A percentile compares a stretch with the other conserved stretches of the same genome.
Evolutionary conservation across 1,140 invertebrate species (phyloP).

Genomic region (Microplitis demolitor): DNA sequence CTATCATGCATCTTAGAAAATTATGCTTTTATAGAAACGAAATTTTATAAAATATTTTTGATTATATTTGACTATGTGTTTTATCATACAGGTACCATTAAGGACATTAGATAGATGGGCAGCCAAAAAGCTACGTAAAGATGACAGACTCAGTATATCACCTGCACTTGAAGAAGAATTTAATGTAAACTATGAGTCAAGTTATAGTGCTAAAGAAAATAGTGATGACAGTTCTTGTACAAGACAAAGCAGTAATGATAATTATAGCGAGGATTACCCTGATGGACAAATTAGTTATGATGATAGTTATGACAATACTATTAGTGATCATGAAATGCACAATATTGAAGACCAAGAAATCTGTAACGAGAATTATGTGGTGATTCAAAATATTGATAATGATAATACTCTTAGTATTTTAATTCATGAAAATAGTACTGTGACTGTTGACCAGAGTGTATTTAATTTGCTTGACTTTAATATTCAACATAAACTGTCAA

Average conservation of each 20-base stretch:
- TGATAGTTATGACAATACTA: conserved; percentile 5
- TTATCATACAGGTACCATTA: conserved; percentile 6
- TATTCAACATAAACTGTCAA: conserved; percentile 11
- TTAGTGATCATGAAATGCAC: neutral
- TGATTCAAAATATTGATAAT: neutral
- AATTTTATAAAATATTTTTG: too few species aligned
- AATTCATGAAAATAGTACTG: conserved; percentile 10
- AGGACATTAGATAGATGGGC: conserved; percentile 10
- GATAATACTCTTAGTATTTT: neutral
- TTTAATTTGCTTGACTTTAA: conserved; percentile 12
- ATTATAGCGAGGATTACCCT: neutral
- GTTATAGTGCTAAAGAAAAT: neutral
- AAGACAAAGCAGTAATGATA: neutral
- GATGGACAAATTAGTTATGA: neutral
- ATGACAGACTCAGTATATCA: neutral
- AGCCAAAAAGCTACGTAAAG: neutral
- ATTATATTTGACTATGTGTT: too few species aligned
- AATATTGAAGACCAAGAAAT: neutral
- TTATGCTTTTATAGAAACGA: too few species aligned
- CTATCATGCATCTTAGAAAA: too few species aligned
- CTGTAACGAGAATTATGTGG: conserved; percentile 7
- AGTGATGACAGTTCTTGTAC: neutral
- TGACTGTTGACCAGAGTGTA: conserved; percentile 8
- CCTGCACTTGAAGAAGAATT: neutral
- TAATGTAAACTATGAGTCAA: neutral